phyloP scores from a whole-genome alignment of 1,140 invertebrate species.

The Atta texana region DNA sequence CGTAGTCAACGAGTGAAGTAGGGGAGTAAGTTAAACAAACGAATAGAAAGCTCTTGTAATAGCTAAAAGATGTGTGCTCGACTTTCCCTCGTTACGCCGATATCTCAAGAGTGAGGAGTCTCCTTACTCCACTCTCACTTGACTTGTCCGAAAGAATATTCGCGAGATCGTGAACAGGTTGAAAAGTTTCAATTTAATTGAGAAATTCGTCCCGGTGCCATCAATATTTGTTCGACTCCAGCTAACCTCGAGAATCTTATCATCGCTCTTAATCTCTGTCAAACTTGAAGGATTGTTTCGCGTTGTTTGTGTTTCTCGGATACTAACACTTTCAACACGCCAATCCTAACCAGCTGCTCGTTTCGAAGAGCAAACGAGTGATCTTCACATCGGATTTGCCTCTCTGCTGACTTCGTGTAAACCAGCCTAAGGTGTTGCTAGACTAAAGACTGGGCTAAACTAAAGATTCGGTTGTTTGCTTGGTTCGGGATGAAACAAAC shows the following conservation, averaged over 20 bases:
- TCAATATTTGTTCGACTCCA: slow-evolving; percentile 12
- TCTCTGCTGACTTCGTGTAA: slow-evolving; percentile 47
- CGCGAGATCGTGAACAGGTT: not conserved
- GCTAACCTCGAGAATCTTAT: not conserved
- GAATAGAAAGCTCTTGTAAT: slow-evolving; percentile 41
- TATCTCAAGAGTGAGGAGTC: slow-evolving; percentile 17
- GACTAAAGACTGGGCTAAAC: slow-evolving; percentile 37
- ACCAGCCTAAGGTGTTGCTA: slow-evolving; percentile 22
- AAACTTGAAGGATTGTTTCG: slow-evolving; percentile 32
- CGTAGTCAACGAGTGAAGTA: slow-evolving; percentile 49
- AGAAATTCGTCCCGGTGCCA: slow-evolving; percentile 12
- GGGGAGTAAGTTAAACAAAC: slow-evolving; percentile 20
- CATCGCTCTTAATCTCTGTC: slow-evolving; percentile 10
- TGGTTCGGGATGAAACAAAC: not conserved
- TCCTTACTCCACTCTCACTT: not conserved
- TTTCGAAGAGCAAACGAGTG: slow-evolving; percentile 29
- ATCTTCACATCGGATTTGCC: slow-evolving; percentile 40
- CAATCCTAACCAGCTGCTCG: slow-evolving; percentile 16
- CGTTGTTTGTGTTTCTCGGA: not conserved
- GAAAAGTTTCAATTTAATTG: not conserved
- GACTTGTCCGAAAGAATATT: not conserved
- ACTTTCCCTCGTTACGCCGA: slow-evolving; percentile 19
- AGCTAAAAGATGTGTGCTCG: not conserved
- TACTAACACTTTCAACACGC: not conserved
- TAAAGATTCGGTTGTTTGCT: slow-evolving; percentile 36